Evolutionary conservation across 2,888 invertebrate species (phyloP).

Genomic region (Laothoe populi): DNA sequence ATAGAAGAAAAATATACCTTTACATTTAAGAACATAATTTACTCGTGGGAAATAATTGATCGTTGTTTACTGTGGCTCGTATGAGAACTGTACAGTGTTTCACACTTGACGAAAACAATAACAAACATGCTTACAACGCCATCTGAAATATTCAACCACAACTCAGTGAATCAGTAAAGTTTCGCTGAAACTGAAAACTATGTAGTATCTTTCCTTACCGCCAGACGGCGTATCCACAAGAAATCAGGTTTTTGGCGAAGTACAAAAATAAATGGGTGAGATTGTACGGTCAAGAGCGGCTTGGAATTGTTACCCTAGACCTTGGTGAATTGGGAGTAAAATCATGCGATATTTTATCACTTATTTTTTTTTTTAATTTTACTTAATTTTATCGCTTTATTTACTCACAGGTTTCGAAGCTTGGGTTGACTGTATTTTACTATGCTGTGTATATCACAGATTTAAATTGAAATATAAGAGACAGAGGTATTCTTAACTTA

Average conservation of each 20-base stretch:
- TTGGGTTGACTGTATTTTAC: no score
- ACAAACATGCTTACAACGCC: background rate
- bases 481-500: no score
- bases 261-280: constrained; percentile 13
- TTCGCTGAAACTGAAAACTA: background rate
- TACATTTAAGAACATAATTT: no score
- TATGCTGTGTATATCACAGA: no score
- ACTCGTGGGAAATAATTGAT: no score
- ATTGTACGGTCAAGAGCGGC: background rate
- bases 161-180: background rate
- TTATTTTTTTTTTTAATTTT: background rate
- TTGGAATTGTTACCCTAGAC: background rate
- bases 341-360: background rate
- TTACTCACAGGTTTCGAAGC: no score
- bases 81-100: background rate
- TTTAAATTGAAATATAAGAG: no score
- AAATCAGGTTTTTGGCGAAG: background rate
- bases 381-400: no score
- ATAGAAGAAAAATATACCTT: no score
- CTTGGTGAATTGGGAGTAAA: background rate
- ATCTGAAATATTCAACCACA: background rate
- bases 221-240: background rate
- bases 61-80: no score
- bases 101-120: background rate
- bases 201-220: background rate